phyloP scores from a whole-genome alignment of 2,113 vertebrate genomes.

The Marcusenius ussheri region DNA sequence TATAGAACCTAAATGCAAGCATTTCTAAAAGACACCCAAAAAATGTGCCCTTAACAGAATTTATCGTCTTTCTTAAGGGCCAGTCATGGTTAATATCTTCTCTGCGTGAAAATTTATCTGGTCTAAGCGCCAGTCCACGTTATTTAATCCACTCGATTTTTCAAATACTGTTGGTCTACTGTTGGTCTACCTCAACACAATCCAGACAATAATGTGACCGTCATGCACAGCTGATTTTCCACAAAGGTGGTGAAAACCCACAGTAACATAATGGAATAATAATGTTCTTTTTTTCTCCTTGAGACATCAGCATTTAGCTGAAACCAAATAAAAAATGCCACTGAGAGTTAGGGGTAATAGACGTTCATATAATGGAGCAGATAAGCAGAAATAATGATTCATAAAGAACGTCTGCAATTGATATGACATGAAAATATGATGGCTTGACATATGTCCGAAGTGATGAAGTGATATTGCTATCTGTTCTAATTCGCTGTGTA shows the following conservation, averaged over 20 bases:
- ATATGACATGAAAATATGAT: constrained; percentile 18
- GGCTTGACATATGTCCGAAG: constrained; percentile 16
- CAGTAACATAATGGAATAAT: constrained; percentile 6
- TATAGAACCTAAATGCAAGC: neutral
- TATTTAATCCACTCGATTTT: neutral
- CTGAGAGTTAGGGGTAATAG: constrained; percentile 4
- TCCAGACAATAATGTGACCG: neutral
- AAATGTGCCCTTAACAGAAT: neutral
- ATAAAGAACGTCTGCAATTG: constrained; percentile 2
- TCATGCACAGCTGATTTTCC: neutral
- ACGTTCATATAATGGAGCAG: constrained; percentile 11
- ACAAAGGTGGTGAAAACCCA: neutral
- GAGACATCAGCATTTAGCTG: constrained; percentile 17
- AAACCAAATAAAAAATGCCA: constrained; percentile 20
- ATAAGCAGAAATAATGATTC: constrained; percentile 22
- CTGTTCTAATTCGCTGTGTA: constrained; percentile 6
- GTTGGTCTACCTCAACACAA: neutral
- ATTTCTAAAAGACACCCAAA: neutral
- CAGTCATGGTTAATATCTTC: neutral
- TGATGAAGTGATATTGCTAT: constrained; percentile 10
- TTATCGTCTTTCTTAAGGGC: neutral
- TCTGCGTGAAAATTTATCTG: neutral
- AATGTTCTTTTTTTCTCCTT: neutral
- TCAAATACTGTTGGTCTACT: neutral
- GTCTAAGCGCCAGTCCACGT: neutral